These are phyloP conservation scores for Eptesicus fuscus DNA, from an alignment of 2,113 vertebrate genomes.

Conservation along the genomic window DNA sequence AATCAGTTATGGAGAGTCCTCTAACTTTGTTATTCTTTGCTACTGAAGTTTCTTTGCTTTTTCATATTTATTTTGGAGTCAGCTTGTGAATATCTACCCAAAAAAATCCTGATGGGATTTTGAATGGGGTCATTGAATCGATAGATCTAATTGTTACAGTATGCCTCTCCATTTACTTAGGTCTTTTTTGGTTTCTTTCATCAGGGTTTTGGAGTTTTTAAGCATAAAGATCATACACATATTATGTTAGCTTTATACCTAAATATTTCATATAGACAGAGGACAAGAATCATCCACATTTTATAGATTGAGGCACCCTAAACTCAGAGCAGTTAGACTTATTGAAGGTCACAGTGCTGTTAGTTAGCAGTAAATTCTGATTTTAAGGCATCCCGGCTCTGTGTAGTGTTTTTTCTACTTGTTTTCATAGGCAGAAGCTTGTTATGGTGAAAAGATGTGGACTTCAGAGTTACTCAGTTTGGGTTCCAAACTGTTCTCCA, in stretches of 20 bases:
- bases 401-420: background rate
- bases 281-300: background rate
- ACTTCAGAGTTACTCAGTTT: background rate
- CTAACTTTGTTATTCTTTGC: slow-evolving; percentile 1
- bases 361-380: background rate
- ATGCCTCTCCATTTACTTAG: background rate
- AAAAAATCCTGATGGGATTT: background rate
- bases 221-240: background rate
- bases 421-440: background rate
- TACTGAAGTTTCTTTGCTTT: background rate
- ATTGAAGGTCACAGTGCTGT: background rate
- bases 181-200: background rate
- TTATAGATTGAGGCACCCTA: background rate
- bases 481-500: background rate
- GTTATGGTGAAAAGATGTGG: background rate
- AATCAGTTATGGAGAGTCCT: background rate
- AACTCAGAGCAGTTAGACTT: background rate
- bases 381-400: background rate
- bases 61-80: slow-evolving; percentile 19
- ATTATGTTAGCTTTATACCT: background rate
- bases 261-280: background rate
- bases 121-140: background rate
- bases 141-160: background rate
- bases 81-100: background rate
- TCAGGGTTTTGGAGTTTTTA: background rate